phyloP scores from a whole-genome alignment of 2,888 invertebrate genomes.

The Philaethria dido region DNA sequence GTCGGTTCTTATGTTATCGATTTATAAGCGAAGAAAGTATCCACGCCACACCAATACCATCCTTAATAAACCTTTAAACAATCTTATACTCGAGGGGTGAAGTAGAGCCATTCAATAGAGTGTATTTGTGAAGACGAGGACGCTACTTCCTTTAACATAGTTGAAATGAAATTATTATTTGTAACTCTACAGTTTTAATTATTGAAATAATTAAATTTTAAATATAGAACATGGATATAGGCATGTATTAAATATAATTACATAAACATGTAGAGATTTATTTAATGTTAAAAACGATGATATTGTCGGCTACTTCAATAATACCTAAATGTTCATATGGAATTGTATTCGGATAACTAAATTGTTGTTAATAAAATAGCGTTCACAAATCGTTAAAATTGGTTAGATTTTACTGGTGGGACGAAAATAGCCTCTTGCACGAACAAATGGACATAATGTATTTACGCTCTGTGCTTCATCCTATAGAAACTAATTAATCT shows the following conservation, averaged over 20 bases:
- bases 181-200: conserved; percentile 4
- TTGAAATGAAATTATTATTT: conserved; percentile 8
- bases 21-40: conserved; percentile 4
- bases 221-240: too few relatives aligned
- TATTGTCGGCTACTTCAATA: too few relatives aligned
- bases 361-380: background rate
- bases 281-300: too few relatives aligned
- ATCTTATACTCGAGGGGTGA: conserved; percentile 18
- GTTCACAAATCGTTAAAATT: conserved; percentile 22
- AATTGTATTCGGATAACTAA: background rate
- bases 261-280: too few relatives aligned
- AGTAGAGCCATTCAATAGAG: conserved; percentile 21
- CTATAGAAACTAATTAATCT: conserved; percentile 32
- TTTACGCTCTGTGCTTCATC: conserved; percentile 35
- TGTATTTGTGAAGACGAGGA: conserved; percentile 12
- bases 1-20: background rate
- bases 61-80: conserved; percentile 20
- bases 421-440: conserved; percentile 25
- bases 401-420: conserved; percentile 9
- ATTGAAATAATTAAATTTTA: background rate
- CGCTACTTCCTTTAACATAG: conserved; percentile 8
- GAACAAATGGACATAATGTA: conserved; percentile 33
- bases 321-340: background rate
- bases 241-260: too few relatives aligned
- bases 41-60: conserved; percentile 11